Evolutionary conservation across 2,888 invertebrate species (phyloP).

Genomic region (Meganola albula): DNA sequence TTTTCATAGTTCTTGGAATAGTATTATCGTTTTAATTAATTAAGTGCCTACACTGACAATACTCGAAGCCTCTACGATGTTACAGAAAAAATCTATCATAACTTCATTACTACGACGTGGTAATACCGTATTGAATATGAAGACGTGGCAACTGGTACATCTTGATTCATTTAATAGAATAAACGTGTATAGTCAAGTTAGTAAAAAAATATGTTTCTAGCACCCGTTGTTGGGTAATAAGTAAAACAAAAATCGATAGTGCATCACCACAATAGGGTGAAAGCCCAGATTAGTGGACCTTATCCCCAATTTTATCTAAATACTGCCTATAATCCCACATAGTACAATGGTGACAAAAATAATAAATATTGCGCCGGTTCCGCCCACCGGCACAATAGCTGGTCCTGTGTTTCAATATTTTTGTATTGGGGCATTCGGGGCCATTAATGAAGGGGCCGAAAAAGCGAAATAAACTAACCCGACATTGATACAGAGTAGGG

Average conservation of each 20-base stretch:
- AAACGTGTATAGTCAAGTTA: no score
- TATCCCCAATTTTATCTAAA: conserved; percentile 78
- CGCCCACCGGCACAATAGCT: conserved; percentile 52
- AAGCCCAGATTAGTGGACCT: conserved; percentile 65
- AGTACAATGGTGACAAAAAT: conserved; percentile 75
- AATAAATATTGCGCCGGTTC: conserved; percentile 66
- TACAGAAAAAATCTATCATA: no score
- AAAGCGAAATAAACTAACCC: conserved; percentile 55
- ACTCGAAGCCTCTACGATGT: no score
- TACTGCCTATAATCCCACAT: conserved; percentile 65
- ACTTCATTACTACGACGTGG: no score
- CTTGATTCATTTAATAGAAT: no score
- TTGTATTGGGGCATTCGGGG: conserved; percentile 61
- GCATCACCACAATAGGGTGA: conserved; percentile 41
- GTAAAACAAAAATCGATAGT: conserved; percentile 52
- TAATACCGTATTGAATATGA: no score
- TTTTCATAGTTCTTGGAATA: no score
- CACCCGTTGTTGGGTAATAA: no score
- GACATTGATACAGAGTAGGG: conserved; percentile 51
- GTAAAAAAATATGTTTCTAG: no score
- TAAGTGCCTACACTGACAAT: no score
- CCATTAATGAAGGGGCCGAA: conserved; percentile 56
- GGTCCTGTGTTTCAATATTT: conserved; percentile 58
- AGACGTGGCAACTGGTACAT: no score
- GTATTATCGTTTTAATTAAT: no score